A percentile compares a stretch with the other conserved stretches of the same genome.
Evolutionary conservation across 2,797 vertebrate genomes (phyloP).

Genomic region (Arnoldichthys spilopterus): DNA sequence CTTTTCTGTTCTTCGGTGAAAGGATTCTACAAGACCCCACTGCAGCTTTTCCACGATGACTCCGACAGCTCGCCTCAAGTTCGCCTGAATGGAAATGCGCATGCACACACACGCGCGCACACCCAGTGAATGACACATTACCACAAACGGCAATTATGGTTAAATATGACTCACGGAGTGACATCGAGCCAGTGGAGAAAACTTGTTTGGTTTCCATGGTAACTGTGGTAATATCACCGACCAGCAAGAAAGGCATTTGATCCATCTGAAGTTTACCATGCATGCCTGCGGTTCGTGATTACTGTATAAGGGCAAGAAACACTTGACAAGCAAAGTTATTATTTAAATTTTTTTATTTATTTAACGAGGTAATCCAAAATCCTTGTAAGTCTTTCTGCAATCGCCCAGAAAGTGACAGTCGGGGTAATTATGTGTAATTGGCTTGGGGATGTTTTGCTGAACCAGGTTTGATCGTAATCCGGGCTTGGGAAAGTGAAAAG

Average conservation of each 20-base stretch:
- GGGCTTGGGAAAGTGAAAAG: neutral
- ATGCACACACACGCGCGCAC: slow-evolving; percentile 30
- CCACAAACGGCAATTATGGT: slow-evolving; percentile 70
- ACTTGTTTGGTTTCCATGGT: slow-evolving; percentile 73
- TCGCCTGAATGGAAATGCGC: slow-evolving; percentile 51
- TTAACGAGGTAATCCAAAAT: slow-evolving; percentile 44
- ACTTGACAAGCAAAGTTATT: slow-evolving; percentile 36
- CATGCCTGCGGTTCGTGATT: slow-evolving; percentile 32
- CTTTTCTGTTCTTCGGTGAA: slow-evolving; percentile 1
- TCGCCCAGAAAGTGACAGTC: neutral
- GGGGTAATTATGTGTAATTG: slow-evolving; percentile 10
- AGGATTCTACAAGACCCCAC: slow-evolving; percentile 11
- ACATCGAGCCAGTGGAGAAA: slow-evolving; percentile 63
- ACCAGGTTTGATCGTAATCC: neutral
- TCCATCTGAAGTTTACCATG: slow-evolving; percentile 33
- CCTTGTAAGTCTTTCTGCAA: slow-evolving; percentile 3
- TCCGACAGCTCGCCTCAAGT: slow-evolving; percentile 56
- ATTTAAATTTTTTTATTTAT: neutral
- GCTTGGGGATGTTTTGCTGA: neutral
- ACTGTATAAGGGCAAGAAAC: slow-evolving; percentile 26
- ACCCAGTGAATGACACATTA: slow-evolving; percentile 61
- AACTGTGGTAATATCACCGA: slow-evolving; percentile 66
- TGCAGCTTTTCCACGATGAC: slow-evolving; percentile 60
- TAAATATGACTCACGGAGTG: slow-evolving; percentile 66
- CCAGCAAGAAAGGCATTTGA: slow-evolving; percentile 36